A percentile compares a stretch with the other conserved stretches of the same genome.
These are phyloP conservation scores for Nasonia giraulti DNA, from an alignment of 1,140 invertebrate species.

Conservation along the genomic window DNA sequence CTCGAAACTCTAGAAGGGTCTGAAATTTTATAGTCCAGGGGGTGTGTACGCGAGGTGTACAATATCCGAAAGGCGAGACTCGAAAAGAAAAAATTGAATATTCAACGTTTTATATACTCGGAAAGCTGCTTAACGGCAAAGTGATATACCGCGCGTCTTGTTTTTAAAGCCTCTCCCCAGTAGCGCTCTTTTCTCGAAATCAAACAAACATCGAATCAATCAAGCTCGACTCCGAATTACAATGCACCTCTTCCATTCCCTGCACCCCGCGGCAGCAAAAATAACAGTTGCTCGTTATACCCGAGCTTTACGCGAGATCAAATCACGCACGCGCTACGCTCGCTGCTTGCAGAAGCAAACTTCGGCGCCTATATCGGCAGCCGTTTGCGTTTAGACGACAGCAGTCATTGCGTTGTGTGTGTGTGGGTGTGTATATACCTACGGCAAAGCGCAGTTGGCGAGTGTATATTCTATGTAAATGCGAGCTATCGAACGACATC, in stretches of 20 bases:
- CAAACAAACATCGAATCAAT: background rate
- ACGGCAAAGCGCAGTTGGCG: too few species aligned
- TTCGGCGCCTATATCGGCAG: background rate
- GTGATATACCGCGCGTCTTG: background rate
- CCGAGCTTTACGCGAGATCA: background rate
- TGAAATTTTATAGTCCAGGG: constrained; percentile 30
- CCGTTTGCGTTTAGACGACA: background rate
- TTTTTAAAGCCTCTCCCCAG: background rate
- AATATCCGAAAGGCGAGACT: constrained; percentile 20
- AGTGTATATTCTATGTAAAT: background rate
- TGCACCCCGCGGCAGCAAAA: background rate
- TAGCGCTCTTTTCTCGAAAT: background rate
- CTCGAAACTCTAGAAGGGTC: constrained; percentile 29
- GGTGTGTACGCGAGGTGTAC: background rate
- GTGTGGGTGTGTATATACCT: too few species aligned
- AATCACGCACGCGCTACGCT: background rate
- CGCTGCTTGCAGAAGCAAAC: background rate
- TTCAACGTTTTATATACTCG: background rate
- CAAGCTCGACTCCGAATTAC: background rate
- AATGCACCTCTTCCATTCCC: background rate
- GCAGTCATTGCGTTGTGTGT: background rate
- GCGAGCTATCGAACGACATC: background rate
- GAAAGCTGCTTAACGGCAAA: background rate
- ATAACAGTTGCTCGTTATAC: background rate
- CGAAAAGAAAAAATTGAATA: background rate